phyloP scores from a whole-genome alignment of 92 coral and sea anemone species.

The Zoanthus sansibaricus region DNA sequence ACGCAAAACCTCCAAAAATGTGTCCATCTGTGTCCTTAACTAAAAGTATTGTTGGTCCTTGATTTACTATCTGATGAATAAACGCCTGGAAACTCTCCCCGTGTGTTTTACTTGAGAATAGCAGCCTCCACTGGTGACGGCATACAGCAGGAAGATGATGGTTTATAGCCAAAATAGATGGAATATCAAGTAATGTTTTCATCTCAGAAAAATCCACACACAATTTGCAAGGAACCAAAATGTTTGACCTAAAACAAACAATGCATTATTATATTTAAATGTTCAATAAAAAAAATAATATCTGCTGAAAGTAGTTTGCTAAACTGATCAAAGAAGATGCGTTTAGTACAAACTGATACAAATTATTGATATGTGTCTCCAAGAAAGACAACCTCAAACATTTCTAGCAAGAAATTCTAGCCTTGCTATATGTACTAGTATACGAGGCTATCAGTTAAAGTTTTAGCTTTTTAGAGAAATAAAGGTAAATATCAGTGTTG shows the following conservation, averaged over 20 bases:
- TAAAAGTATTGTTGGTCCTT: slow-evolving; percentile 83
- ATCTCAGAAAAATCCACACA: slow-evolving; percentile 77
- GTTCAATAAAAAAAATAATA: no score
- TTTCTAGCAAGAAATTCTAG: no score
- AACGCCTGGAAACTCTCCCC: slow-evolving; percentile 94
- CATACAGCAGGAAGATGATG: slow-evolving; percentile 76
- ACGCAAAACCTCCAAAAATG: slow-evolving; percentile 96
- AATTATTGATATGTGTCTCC: no score
- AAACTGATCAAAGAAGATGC: no score
- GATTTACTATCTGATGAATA: slow-evolving; percentile 85
- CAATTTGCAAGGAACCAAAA: slow-evolving; percentile 90
- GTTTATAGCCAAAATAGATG: slow-evolving; percentile 76
- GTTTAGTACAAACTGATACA: no score
- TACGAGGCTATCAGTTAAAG: no score
- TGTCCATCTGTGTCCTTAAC: slow-evolving; percentile 79
- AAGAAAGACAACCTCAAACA: no score
- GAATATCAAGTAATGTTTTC: slow-evolving; percentile 74
- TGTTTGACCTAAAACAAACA: slow-evolving; percentile 72
- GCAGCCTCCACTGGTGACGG: slow-evolving; percentile 87
- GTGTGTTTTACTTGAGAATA: slow-evolving; percentile 84
- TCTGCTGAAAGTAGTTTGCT: no score
- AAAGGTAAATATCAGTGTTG: no score
- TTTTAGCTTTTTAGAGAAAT: no score
- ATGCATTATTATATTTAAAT: not conserved
- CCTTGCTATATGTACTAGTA: no score